Conservation (phyloP, 2,888 invertebrate species). For the Ganaspis brasiliensis region DNA sequence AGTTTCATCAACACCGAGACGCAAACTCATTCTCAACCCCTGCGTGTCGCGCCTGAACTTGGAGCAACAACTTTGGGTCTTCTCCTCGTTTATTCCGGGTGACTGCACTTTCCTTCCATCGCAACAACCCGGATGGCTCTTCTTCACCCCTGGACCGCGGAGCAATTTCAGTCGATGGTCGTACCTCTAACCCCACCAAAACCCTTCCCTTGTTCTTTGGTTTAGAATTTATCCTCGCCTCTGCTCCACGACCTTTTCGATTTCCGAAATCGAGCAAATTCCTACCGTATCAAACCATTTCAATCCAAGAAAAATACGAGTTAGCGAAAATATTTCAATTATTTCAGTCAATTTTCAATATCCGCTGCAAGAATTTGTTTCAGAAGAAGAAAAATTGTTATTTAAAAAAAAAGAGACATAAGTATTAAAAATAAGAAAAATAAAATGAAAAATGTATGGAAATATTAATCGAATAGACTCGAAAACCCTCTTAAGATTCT, state of each 20-base stretch:
- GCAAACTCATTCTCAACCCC: conserved; percentile 78
- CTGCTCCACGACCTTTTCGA: conserved; percentile 13
- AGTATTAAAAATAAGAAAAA: too few species aligned
- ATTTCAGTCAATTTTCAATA: conserved; percentile 4
- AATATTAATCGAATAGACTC: neutral
- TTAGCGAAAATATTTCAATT: conserved; percentile 3
- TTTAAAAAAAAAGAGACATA: too few species aligned
- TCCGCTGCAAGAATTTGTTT: neutral
- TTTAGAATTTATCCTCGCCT: conserved; percentile 36
- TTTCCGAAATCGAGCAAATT: conserved; percentile 23
- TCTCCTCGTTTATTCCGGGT: conserved; percentile 80
- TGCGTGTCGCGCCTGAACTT: conserved; percentile 72
- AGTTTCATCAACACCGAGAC: conserved; percentile 79
- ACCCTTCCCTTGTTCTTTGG: conserved; percentile 25
- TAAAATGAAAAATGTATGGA: conserved; percentile 25
- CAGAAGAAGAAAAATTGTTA: too few species aligned
- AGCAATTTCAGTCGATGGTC: conserved; percentile 75
- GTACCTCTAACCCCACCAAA: conserved; percentile 54
- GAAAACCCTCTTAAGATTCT: conserved; percentile 28
- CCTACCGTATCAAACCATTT: conserved; percentile 16
- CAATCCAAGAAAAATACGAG: conserved; percentile 9
- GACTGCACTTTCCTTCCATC: conserved; percentile 79
- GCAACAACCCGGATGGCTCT: conserved; percentile 67
- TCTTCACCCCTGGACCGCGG: conserved; percentile 60
- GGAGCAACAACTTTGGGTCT: conserved; percentile 79